Evolutionary conservation across 2,797 vertebrate species (phyloP).

Genomic region (Chaetodon trifasciatus): DNA sequence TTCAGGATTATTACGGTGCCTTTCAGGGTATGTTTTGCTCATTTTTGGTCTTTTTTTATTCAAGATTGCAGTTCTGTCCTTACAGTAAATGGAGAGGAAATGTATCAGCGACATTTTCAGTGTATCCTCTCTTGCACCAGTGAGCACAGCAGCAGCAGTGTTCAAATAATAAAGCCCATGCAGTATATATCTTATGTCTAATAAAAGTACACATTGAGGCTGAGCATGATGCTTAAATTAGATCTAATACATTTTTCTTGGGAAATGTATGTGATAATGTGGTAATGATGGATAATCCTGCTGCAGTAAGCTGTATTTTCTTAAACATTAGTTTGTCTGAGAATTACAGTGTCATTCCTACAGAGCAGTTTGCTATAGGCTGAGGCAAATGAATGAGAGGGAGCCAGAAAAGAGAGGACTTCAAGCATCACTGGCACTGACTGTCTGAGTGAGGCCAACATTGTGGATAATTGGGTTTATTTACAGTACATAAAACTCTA

Average conservation of each 20-base stretch:
- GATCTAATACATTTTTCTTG: constrained; percentile 31
- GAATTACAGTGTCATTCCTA: constrained; percentile 18
- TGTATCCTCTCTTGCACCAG: constrained; percentile 20
- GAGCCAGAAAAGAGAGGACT: constrained; percentile 38
- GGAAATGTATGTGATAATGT: constrained; percentile 33
- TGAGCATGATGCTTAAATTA: constrained; percentile 29
- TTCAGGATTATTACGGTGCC: constrained; percentile 25
- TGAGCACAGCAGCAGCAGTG: constrained; percentile 27
- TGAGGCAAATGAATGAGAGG: constrained; percentile 39
- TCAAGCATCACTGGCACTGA: constrained; percentile 35
- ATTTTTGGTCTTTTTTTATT: constrained; percentile 17
- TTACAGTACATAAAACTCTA: constrained; percentile 46
- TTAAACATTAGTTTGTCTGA: constrained; percentile 23
- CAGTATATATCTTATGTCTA: constrained; percentile 23
- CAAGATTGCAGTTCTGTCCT: constrained; percentile 2
- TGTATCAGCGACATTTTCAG: constrained; percentile 27
- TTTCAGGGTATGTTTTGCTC: constrained; percentile 28
- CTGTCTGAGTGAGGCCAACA: constrained; percentile 31
- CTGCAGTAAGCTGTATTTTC: constrained; percentile 19
- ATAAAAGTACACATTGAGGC: constrained; percentile 7
- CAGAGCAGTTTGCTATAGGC: constrained; percentile 14
- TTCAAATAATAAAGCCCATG: constrained; percentile 26
- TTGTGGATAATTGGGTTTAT: constrained; percentile 54
- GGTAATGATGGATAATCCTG: constrained; percentile 40
- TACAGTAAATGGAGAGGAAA: constrained; percentile 33